Conservation (phyloP, 1,140 invertebrate species). For the Spodoptera frugiperda region DNA sequence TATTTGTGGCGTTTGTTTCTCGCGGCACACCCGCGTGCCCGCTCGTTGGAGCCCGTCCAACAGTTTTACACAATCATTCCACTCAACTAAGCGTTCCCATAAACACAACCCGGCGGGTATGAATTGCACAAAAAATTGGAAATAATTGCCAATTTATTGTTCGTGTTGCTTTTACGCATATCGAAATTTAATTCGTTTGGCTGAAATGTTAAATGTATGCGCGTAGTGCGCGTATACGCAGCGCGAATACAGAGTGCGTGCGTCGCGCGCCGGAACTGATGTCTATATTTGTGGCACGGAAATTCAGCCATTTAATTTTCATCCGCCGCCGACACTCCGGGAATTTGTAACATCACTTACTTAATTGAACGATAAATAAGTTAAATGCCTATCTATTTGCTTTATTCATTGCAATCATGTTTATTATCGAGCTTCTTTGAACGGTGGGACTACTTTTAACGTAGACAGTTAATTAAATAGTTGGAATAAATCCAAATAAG, state of each 20-base stretch:
- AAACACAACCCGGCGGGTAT: constrained; percentile 84
- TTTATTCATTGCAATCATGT: constrained; percentile 21
- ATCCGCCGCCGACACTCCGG: constrained; percentile 37
- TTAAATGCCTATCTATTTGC: constrained; percentile 37
- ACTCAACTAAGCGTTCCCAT: constrained; percentile 85
- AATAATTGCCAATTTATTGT: constrained; percentile 81
- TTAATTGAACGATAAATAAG: constrained; percentile 48
- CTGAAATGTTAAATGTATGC: constrained; percentile 41
- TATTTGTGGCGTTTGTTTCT: constrained; percentile 82
- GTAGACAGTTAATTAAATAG: neutral
- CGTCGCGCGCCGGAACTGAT: constrained; percentile 26
- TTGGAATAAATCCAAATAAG: constrained; percentile 3
- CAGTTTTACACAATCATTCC: constrained; percentile 85
- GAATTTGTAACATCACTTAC: constrained; percentile 43
- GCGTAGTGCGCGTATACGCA: constrained; percentile 8
- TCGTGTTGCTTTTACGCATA: constrained; percentile 65
- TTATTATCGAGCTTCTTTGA: neutral
- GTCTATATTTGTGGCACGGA: constrained; percentile 42
- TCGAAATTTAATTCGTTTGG: constrained; percentile 64
- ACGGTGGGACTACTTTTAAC: neutral
- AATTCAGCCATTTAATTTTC: constrained; percentile 39
- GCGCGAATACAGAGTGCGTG: constrained; percentile 37
- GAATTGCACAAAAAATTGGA: constrained; percentile 82
- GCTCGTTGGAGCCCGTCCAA: constrained; percentile 79
- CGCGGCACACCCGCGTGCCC: constrained; percentile 54